Base-by-base conservation (phyloP, 2,888 invertebrate genomes). In the Lochmaea crataegi region DNA sequence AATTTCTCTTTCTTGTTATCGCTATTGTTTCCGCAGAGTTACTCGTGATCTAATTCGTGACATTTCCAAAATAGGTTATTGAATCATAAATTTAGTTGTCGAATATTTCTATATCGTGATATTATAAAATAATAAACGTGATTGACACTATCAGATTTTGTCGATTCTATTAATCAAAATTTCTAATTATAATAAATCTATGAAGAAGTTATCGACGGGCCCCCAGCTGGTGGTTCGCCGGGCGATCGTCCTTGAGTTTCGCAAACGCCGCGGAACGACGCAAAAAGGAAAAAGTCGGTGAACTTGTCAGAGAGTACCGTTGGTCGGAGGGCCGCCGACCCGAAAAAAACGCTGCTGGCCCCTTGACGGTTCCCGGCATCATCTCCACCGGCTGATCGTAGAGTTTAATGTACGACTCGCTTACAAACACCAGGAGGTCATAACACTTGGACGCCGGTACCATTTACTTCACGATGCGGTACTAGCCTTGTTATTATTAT, bases 231-330 rank as follows among this genome's bases (percentile, higher is more conserved):
- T 18, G 18, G 53, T n/a, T 16, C n/a, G 7, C 51, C 16, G 7
- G 9, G 16, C 18, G 18, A 53, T 53, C 53, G 53, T 16, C 53
- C 53, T 53, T 53, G 53, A 16, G 53, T 16, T 53, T 32, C 45
- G 51, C 67, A 58, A 53, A n/a, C 42, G 14, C 22, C 10, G 42
- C 57, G 57, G 38, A 66, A 26, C 56, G 57, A 61, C 48, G 63
- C 63, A 63, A 69, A 63, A 38, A 69, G 69, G 63, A 63, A 53
- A 63, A 69, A 69, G 69, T 38, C 63, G 53, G 63, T 41, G 63
- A 69, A 69, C 69, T 53, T 64, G 41, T 32, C 32, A 32, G 48
- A 41, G 61, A 61, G 61, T 69, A 63, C 69, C 69, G 69, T 69
- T 63, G 69, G 51, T 63, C 69, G 69, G 56, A 58, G 67, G 69